Evolutionary conservation across 2,888 invertebrate genomes (phyloP).

Genomic region (Pristionchus arcanus): DNA sequence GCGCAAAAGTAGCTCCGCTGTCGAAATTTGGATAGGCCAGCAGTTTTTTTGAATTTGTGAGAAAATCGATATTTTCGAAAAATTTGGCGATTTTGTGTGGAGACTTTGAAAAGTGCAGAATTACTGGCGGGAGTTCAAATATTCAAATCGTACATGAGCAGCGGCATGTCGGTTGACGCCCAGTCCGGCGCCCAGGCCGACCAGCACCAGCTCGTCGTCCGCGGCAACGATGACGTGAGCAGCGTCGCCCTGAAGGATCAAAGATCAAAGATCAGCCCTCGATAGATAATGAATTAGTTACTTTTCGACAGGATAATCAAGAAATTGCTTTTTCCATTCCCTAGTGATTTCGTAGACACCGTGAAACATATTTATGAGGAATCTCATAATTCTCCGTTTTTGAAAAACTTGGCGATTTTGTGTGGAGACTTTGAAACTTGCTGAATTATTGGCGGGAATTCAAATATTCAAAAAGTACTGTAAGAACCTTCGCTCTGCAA

Average conservation of each 20-base stretch:
- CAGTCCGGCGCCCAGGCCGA: slow-evolving; percentile 70
- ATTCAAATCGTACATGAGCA: slow-evolving; percentile 60
- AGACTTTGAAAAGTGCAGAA: not conserved
- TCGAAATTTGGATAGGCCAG: not conserved
- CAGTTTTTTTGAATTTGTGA: not conserved
- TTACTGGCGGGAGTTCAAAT: not conserved
- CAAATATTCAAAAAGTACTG: not conserved
- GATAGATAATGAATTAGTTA: too few species aligned
- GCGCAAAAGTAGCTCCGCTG: not conserved
- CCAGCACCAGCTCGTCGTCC: slow-evolving; percentile 73
- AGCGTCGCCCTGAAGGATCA: slow-evolving; percentile 61
- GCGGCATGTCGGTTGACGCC: slow-evolving; percentile 76
- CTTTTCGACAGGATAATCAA: not conserved
- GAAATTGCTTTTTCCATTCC: not conserved
- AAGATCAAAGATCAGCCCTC: not conserved
- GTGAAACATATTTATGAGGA: slow-evolving; percentile 23
- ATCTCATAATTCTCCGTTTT: too few species aligned
- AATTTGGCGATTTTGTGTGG: not conserved
- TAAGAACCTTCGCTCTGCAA: slow-evolving; percentile 76
- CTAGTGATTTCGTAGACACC: not conserved
- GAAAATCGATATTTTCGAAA: not conserved
- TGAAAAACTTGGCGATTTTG: not conserved
- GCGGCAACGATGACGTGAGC: slow-evolving; percentile 74
- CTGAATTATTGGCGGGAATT: not conserved
- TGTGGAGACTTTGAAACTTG: not conserved